Evolutionary conservation across 2,888 invertebrate species (phyloP).

Genomic region (Pasiphila rectangulata): DNA sequence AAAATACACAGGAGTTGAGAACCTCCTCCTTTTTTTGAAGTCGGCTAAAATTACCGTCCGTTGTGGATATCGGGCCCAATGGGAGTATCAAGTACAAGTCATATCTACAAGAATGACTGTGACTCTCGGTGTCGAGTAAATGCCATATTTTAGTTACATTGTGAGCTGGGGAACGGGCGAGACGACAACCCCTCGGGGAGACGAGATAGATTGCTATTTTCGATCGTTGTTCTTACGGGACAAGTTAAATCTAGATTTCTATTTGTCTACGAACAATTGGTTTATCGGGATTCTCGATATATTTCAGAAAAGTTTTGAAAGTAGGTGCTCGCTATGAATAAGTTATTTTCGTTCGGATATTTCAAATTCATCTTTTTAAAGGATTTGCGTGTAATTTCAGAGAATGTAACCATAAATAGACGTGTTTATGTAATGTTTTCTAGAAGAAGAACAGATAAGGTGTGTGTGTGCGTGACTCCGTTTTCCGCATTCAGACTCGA

Average conservation of each 20-base stretch:
- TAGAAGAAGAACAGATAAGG: too few relatives aligned
- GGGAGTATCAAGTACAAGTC: conserved; percentile 28
- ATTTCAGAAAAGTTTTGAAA: conserved; percentile 5
- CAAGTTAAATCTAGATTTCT: conserved; percentile 45
- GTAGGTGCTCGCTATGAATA: conserved; percentile 1
- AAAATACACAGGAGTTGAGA: too few relatives aligned
- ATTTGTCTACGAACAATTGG: conserved; percentile 39
- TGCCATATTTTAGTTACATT: conserved; percentile 53
- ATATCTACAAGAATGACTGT: conserved; percentile 33
- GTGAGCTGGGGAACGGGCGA: conserved; percentile 41
- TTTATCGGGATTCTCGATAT: conserved; percentile 17
- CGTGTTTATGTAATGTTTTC: too few relatives aligned
- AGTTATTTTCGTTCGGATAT: background rate
- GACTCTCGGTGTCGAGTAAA: conserved; percentile 41
- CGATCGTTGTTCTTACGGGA: conserved; percentile 44
- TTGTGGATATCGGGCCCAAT: background rate
- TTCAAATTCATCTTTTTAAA: background rate
- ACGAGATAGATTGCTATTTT: conserved; percentile 56
- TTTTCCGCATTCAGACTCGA: too few relatives aligned
- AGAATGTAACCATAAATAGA: background rate
- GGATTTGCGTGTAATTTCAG: background rate
- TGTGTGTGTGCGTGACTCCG: too few relatives aligned
- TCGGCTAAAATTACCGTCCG: background rate
- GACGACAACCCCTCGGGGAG: conserved; percentile 52
- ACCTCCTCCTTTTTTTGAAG: too few relatives aligned